A percentile compares a stretch with the other conserved stretches of the same genome.
phyloP scores from a whole-genome alignment of 2,888 invertebrate species.

The Drosophila hamatofila region DNA sequence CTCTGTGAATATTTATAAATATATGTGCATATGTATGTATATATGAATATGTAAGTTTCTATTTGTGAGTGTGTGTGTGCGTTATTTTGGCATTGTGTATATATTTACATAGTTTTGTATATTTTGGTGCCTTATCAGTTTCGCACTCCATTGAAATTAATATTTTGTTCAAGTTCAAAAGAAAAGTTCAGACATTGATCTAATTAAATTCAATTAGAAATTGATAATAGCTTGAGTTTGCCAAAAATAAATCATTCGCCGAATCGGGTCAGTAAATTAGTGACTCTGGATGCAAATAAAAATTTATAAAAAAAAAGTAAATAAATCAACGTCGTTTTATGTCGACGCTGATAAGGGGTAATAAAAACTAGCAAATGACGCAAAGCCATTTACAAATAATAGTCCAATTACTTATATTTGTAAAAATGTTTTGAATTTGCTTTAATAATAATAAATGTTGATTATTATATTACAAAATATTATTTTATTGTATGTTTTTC shows the following conservation, averaged over 20 bases:
- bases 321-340: constrained; percentile 26
- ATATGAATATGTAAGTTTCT: background rate
- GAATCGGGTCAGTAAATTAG: constrained; percentile 55
- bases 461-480: background rate
- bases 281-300: constrained; percentile 33
- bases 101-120: constrained; percentile 18
- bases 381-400: constrained; percentile 5
- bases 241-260: constrained; percentile 50
- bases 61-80: background rate
- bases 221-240: constrained; percentile 30
- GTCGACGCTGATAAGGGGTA: constrained; percentile 13
- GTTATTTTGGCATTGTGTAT: constrained; percentile 24
- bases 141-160: background rate
- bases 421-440: background rate
- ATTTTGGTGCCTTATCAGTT: constrained; percentile 39
- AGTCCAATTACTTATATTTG: background rate
- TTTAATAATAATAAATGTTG: background rate
- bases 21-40: constrained; percentile 6
- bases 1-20: constrained; percentile 16
- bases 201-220: constrained; percentile 29
- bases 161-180: constrained; percentile 9
- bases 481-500: no score
- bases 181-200: constrained; percentile 14
- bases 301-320: constrained; percentile 10
- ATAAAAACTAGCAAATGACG: constrained; percentile 48